Conservation (phyloP, 2,797 vertebrate species). For the Hoplostethus mediterraneus region DNA sequence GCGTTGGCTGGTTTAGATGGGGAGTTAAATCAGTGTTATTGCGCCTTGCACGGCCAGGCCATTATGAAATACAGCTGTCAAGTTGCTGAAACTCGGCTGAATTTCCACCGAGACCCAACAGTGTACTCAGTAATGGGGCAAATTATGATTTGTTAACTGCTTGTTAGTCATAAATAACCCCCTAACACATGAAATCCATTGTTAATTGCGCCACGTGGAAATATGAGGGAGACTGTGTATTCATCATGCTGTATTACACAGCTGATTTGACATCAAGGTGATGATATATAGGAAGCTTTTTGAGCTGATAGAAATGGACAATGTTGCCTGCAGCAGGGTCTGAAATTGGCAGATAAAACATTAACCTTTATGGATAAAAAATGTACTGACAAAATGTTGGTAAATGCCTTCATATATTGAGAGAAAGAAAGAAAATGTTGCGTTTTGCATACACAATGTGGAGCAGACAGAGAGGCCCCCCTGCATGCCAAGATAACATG, state of each 20-base stretch:
- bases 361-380: too few species aligned
- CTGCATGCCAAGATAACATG: too few species aligned
- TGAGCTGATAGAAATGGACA: constrained; percentile 15
- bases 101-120: constrained; percentile 70
- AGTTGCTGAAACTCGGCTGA: constrained; percentile 72
- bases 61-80: constrained; percentile 79
- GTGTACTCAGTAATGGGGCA: constrained; percentile 68
- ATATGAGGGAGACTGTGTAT: constrained; percentile 52
- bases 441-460: too few species aligned
- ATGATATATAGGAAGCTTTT: constrained; percentile 9
- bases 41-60: constrained; percentile 59
- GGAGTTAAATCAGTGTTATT: constrained; percentile 78
- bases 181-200: constrained; percentile 73
- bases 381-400: too few species aligned
- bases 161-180: constrained; percentile 76
- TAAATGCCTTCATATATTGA: too few species aligned
- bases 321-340: constrained; percentile 14
- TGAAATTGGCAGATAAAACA: constrained; percentile 1
- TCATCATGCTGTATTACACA: constrained; percentile 56
- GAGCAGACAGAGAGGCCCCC: too few species aligned
- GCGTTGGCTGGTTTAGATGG: constrained; percentile 65
- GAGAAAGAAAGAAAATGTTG: too few species aligned
- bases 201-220: constrained; percentile 71
- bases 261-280: constrained; percentile 39
- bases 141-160: constrained; percentile 79